Evolutionary conservation across 2,797 vertebrate genomes (phyloP).

Genomic region (Leptoclinus maculatus): DNA sequence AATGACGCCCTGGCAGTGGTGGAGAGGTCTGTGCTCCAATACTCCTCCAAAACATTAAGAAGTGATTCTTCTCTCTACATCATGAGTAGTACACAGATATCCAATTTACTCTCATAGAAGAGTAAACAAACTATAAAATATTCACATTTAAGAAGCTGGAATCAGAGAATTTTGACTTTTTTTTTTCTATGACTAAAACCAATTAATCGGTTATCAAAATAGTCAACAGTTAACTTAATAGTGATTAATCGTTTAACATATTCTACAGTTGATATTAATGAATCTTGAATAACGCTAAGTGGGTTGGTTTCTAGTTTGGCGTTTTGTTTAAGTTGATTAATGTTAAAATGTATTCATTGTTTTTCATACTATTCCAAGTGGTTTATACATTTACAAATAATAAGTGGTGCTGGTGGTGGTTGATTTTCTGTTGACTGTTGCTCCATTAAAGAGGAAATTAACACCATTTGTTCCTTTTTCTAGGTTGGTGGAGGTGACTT

Average conservation of each 20-base stretch:
- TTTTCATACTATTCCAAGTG: not conserved
- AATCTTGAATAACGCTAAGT: not conserved
- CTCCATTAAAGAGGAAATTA: not conserved
- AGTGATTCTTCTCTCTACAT: not conserved
- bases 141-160: not conserved
- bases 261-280: not conserved
- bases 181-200: not conserved
- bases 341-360: conserved; percentile 1
- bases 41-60: not conserved
- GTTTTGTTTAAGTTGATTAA: not conserved
- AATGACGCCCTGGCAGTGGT: conserved; percentile 93
- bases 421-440: not conserved
- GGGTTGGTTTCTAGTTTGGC: not conserved
- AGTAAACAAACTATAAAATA: not conserved
- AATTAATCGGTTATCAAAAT: not conserved
- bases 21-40: conserved; percentile 88
- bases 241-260: not conserved
- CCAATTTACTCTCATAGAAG: not conserved
- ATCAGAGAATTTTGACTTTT: not conserved
- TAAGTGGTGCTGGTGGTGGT: not conserved
- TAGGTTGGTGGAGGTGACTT: conserved; percentile 95
- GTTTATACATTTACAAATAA: not conserved
- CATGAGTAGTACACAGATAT: not conserved
- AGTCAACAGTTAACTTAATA: not conserved
- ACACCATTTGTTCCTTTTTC: conserved; percentile 32